Evolutionary conservation across 1,140 invertebrate genomes (phyloP).

Genomic region (Drosophila arizonae): DNA sequence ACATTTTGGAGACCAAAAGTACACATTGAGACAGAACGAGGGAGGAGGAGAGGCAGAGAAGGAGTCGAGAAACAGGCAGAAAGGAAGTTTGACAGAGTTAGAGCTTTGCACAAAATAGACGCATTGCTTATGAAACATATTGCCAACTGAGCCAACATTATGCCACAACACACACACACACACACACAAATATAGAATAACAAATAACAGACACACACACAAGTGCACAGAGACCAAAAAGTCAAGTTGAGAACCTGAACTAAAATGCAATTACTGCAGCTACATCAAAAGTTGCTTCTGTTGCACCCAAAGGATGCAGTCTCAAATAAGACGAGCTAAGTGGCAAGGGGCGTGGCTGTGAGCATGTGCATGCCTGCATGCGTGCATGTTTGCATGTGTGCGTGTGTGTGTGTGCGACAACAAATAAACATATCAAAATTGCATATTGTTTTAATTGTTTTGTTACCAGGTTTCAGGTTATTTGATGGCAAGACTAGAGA

Average conservation of each 20-base stretch:
- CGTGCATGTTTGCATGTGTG: background rate
- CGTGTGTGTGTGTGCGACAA: conserved; percentile 30
- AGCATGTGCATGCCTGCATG: background rate
- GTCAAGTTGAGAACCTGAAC: conserved; percentile 46
- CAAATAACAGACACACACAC: conserved; percentile 4
- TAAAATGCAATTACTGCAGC: conserved; percentile 71
- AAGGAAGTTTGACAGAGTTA: background rate
- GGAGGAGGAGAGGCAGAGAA: no score
- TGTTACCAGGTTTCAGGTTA: conserved; percentile 75
- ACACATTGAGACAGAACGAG: background rate
- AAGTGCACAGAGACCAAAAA: conserved; percentile 31
- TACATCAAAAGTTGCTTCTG: conserved; percentile 29
- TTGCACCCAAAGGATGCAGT: conserved; percentile 52
- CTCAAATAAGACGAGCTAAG: conserved; percentile 62
- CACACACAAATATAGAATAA: conserved; percentile 16
- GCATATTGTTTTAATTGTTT: conserved; percentile 82
- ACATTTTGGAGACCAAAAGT: background rate
- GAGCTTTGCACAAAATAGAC: conserved; percentile 11
- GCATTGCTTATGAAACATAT: conserved; percentile 40
- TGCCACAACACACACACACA: conserved; percentile 40
- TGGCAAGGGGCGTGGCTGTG: background rate
- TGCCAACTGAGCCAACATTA: conserved; percentile 47
- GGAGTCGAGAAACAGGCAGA: background rate
- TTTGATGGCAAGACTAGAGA: conserved; percentile 73
- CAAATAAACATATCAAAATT: conserved; percentile 81